A percentile compares a stretch with the other conserved stretches of the same genome.
phyloP scores from a whole-genome alignment of 1,140 invertebrate genomes.

The Branchinecta lynchi region DNA sequence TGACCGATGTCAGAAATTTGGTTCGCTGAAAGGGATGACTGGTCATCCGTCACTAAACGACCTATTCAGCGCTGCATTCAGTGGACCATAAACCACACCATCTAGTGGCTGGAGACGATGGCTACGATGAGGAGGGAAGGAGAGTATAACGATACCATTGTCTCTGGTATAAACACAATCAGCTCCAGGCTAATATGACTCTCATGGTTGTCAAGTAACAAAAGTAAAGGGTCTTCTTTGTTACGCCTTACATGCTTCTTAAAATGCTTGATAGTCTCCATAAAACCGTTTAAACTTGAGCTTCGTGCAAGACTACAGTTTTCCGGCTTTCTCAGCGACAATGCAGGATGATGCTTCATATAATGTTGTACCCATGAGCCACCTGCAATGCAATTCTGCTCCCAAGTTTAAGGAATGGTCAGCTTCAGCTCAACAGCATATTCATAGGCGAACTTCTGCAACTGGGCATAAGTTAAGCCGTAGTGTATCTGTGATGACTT shows the following conservation, averaged over 20 bases:
- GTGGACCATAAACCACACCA: not conserved
- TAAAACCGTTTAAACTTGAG: no score
- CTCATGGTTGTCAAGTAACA: not conserved
- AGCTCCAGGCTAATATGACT: not conserved
- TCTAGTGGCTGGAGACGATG: not conserved
- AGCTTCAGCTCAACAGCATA: no score
- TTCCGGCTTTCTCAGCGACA: no score
- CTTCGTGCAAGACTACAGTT: no score
- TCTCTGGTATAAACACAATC: not conserved
- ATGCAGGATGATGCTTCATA: no score
- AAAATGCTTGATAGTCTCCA: slow-evolving; percentile 6
- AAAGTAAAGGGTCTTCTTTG: not conserved
- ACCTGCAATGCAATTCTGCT: no score
- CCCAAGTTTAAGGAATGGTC: no score
- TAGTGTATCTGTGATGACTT: slow-evolving; percentile 4
- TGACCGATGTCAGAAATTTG: not conserved
- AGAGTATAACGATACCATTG: not conserved
- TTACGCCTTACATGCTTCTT: not conserved
- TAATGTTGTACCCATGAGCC: no score
- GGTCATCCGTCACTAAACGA: not conserved
- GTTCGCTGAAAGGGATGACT: not conserved
- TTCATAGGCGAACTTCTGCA: no score
- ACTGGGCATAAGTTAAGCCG: no score
- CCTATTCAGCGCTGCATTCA: not conserved
- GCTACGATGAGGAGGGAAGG: not conserved